These are phyloP conservation scores for Onychostoma macrolepis DNA, from an alignment of 2,113 vertebrate species.

Conservation along the genomic window DNA sequence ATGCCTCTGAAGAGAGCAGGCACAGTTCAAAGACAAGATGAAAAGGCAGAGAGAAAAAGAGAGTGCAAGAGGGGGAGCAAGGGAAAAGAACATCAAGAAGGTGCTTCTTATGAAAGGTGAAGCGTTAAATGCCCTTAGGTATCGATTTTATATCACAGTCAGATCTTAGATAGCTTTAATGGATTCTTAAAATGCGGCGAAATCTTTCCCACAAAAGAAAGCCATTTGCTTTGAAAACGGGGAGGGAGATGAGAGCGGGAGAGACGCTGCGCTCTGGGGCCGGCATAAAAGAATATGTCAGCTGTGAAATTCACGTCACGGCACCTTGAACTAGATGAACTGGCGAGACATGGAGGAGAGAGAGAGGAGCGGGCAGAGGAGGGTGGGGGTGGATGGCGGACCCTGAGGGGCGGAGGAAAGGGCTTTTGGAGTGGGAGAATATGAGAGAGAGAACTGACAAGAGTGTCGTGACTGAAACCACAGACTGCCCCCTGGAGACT, in stretches of 20 bases:
- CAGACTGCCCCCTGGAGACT: slow-evolving; percentile 46
- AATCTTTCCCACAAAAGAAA: slow-evolving; percentile 42
- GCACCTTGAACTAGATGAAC: slow-evolving; percentile 70
- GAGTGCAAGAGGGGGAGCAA: background rate
- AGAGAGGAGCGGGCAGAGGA: background rate
- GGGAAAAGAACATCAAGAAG: slow-evolving; percentile 35
- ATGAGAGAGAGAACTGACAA: slow-evolving; percentile 9
- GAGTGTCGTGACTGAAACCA: slow-evolving; percentile 39
- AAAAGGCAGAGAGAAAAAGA: slow-evolving; percentile 13
- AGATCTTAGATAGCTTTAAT: slow-evolving; percentile 47
- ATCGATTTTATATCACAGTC: slow-evolving; percentile 55
- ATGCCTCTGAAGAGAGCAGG: slow-evolving; percentile 55
- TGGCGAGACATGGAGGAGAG: slow-evolving; percentile 41
- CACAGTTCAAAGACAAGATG: slow-evolving; percentile 66
- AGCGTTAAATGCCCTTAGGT: slow-evolving; percentile 41
- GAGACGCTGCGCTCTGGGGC: slow-evolving; percentile 25
- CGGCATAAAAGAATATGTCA: slow-evolving; percentile 71
- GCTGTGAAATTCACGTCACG: slow-evolving; percentile 71
- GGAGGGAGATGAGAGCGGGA: slow-evolving; percentile 31
- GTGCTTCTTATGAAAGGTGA: slow-evolving; percentile 5
- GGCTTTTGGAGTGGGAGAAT: slow-evolving; percentile 2
- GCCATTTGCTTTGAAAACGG: slow-evolving; percentile 39
- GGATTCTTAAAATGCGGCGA: slow-evolving; percentile 44
- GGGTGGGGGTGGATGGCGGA: slow-evolving; percentile 44
- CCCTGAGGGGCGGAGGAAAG: background rate